Evolutionary conservation across 1,140 invertebrate species (phyloP).

Genomic region (Caenorhabditis inopinata): DNA sequence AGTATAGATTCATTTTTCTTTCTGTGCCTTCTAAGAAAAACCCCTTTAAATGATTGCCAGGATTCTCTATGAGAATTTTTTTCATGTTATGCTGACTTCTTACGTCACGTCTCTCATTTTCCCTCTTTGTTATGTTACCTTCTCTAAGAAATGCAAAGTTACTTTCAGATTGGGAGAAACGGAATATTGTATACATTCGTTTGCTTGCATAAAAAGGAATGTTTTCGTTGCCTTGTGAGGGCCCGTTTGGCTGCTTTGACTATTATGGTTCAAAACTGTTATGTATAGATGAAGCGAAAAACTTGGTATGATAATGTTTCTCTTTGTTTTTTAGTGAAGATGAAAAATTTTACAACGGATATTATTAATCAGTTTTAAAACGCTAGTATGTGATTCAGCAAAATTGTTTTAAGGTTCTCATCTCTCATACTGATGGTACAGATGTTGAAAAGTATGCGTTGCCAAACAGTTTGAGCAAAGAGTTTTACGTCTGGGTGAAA

Average conservation of each 20-base stretch:
- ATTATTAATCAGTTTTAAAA: too few relatives aligned
- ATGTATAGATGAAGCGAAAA: background rate
- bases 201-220: background rate
- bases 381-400: too few relatives aligned
- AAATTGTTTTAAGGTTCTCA: background rate
- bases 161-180: background rate
- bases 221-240: conserved; percentile 22
- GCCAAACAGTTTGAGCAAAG: conserved; percentile 2
- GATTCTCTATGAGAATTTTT: background rate
- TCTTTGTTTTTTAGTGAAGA: too few relatives aligned
- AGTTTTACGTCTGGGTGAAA: conserved; percentile 16
- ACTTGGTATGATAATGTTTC: background rate
- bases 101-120: background rate
- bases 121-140: too few relatives aligned
- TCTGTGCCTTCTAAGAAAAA: background rate
- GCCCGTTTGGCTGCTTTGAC: conserved; percentile 3
- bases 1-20: background rate
- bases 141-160: too few relatives aligned
- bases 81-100: background rate
- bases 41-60: background rate
- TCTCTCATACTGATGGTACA: background rate
- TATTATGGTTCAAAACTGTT: background rate
- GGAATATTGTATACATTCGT: background rate
- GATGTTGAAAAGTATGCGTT: background rate
- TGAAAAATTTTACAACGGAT: too few relatives aligned